A percentile compares a stretch with the other conserved stretches of the same genome.
These are phyloP conservation scores for Ophion obscuratus DNA, from an alignment of 2,888 invertebrate genomes.

Conservation along the genomic window DNA sequence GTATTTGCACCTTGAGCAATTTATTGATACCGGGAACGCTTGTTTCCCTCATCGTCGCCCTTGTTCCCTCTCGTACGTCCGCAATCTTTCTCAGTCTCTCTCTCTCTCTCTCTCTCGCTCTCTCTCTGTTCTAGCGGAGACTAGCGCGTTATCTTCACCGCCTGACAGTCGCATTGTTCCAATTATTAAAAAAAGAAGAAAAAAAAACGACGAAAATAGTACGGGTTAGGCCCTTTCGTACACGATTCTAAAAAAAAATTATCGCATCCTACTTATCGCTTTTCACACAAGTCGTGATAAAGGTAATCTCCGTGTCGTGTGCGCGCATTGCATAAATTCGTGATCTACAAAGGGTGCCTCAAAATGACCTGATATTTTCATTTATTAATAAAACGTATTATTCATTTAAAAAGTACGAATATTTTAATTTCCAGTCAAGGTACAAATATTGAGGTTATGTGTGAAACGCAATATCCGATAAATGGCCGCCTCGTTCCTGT, in stretches of 20 bases:
- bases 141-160: conserved; percentile 42
- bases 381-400: no score
- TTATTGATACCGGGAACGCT: conserved; percentile 53
- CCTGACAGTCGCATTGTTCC: conserved; percentile 22
- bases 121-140: background rate
- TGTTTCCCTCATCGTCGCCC: conserved; percentile 4
- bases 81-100: background rate
- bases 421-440: no score
- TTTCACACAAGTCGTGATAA: no score
- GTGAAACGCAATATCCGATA: no score
- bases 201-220: background rate
- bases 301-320: no score
- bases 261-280: no score
- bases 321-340: no score
- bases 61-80: background rate
- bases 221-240: conserved; percentile 1
- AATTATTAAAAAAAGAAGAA: conserved; percentile 22
- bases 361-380: no score
- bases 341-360: no score
- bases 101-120: background rate
- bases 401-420: no score
- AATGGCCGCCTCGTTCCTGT: no score
- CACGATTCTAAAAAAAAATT: background rate
- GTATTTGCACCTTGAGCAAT: conserved; percentile 67
- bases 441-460: no score